Conservation (phyloP, 2,113 vertebrate species). For the Isichthys henryi region DNA sequence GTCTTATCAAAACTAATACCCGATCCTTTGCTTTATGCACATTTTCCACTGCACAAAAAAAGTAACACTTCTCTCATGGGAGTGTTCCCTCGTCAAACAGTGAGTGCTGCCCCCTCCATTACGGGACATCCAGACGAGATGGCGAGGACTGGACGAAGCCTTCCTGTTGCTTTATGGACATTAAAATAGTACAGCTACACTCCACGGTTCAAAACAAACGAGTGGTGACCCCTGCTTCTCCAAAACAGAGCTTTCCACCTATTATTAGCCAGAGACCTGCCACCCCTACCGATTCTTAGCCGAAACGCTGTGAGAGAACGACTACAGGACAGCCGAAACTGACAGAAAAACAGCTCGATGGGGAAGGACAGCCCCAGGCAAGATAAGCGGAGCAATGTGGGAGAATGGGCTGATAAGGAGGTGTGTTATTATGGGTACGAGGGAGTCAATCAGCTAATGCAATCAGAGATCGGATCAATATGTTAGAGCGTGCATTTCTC, state of each 20-base stretch:
- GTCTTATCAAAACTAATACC: neutral
- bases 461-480: constrained; percentile 8
- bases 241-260: neutral
- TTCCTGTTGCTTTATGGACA: neutral
- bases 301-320: neutral
- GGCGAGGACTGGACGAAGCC: neutral
- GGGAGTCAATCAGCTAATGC: constrained; percentile 9
- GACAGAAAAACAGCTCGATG: neutral
- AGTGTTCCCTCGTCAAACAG: neutral
- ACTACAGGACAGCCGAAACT: neutral
- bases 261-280: neutral
- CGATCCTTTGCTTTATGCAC: neutral
- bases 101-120: neutral
- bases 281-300: neutral
- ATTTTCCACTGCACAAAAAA: neutral
- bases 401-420: neutral
- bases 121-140: neutral
- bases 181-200: neutral
- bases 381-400: neutral
- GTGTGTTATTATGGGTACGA: neutral
- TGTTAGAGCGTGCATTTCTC: neutral
- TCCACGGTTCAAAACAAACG: neutral
- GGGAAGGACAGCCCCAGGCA: neutral
- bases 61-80: neutral
- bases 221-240: neutral